These are phyloP conservation scores for Drosophila colorata DNA, from an alignment of 2,888 invertebrate genomes.

Conservation along the genomic window DNA sequence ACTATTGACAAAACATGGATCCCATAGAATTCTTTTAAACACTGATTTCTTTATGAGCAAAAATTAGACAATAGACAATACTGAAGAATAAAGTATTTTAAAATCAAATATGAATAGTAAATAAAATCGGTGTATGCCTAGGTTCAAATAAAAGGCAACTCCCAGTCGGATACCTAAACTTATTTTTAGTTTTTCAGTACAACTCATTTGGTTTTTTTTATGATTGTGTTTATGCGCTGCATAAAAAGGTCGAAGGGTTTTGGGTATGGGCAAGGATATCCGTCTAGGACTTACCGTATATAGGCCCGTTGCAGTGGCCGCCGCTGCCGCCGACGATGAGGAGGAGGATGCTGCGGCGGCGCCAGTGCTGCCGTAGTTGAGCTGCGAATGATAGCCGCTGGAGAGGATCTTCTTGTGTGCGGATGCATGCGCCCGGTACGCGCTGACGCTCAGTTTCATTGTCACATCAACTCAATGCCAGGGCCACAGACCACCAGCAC, in stretches of 20 bases:
- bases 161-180: background rate
- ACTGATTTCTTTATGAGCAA: no score
- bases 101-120: no score
- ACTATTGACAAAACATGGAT: no score
- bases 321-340: slow-evolving; percentile 81
- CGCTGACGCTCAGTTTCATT: slow-evolving; percentile 95
- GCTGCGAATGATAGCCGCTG: slow-evolving; percentile 91
- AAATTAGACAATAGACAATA: no score
- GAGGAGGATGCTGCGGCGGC: slow-evolving; percentile 88
- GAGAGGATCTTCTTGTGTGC: slow-evolving; percentile 95
- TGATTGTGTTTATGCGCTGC: slow-evolving; percentile 10
- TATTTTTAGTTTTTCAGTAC: background rate
- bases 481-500: slow-evolving; percentile 13
- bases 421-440: slow-evolving; percentile 94
- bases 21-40: no score
- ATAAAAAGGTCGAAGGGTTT: background rate
- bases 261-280: no score
- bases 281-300: slow-evolving; percentile 88
- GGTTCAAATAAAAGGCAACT: background rate
- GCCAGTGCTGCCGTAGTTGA: slow-evolving; percentile 91
- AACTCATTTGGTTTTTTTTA: slow-evolving; percentile 18
- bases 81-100: no score
- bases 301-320: slow-evolving; percentile 84
- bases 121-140: no score
- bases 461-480: slow-evolving; percentile 66